Conservation (phyloP, 2,113 vertebrate species). For the Oophaga pumilio region DNA sequence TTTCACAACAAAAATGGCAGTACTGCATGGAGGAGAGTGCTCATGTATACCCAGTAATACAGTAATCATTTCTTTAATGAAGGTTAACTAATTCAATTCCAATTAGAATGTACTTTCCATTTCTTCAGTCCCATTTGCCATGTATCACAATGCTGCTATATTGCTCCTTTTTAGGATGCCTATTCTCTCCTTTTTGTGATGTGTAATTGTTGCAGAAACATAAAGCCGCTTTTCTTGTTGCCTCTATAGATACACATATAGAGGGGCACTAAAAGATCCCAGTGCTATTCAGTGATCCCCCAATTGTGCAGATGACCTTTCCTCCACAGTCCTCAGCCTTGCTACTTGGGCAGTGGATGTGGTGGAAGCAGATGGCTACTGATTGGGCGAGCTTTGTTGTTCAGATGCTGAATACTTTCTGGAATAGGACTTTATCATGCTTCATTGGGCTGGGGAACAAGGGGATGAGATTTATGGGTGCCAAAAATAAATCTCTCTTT, state of each 20-base stretch:
- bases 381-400: conserved; percentile 84
- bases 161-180: conserved; percentile 75
- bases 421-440: conserved; percentile 85
- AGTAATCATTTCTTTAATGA: not conserved
- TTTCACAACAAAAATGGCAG: not conserved
- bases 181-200: conserved; percentile 71
- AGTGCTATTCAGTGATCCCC: conserved; percentile 75
- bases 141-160: conserved; percentile 72
- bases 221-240: conserved; percentile 80
- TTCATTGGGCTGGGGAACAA: conserved; percentile 79
- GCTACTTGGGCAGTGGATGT: conserved; percentile 76
- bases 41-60: not conserved
- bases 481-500: conserved; percentile 77
- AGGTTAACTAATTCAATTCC: conserved; percentile 69
- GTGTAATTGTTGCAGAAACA: conserved; percentile 79
- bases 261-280: conserved; percentile 72
- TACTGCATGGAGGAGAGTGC: not conserved
- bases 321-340: conserved; percentile 67
- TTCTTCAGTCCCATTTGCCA: conserved; percentile 69
- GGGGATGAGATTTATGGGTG: conserved; percentile 76
- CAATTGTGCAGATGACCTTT: conserved; percentile 80
- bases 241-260: conserved; percentile 83
- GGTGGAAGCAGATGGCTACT: conserved; percentile 87
- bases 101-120: conserved; percentile 78
- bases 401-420: conserved; percentile 85